Evolutionary conservation across 2,113 vertebrate species (phyloP).

Genomic region (Nettapus auritus): DNA sequence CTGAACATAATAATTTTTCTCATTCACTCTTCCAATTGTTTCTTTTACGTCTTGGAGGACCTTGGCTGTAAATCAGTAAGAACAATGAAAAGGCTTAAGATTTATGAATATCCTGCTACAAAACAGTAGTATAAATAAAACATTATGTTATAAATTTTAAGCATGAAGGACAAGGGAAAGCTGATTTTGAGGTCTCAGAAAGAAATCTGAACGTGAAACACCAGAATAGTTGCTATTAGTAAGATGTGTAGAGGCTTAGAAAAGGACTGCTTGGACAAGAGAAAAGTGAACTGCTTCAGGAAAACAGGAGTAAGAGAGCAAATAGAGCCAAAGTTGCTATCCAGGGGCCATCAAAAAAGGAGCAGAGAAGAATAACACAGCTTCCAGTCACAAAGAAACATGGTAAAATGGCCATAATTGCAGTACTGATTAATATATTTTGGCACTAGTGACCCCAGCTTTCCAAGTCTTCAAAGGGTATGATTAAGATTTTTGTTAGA

Average conservation of each 20-base stretch:
- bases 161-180: not conserved
- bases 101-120: not conserved
- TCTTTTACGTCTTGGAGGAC: not conserved
- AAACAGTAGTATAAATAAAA: not conserved
- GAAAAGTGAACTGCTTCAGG: not conserved
- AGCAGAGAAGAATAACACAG: not conserved
- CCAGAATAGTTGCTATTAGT: not conserved
- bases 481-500: not conserved
- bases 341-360: not conserved
- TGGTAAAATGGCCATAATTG: not conserved
- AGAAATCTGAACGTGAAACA: not conserved
- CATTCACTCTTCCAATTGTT: not conserved
- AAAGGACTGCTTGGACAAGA: not conserved
- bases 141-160: not conserved
- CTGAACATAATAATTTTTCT: not conserved
- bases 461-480: not conserved
- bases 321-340: not conserved
- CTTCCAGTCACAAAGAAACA: not conserved
- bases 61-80: not conserved
- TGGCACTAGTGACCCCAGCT: not conserved
- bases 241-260: not conserved
- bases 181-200: not conserved
- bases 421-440: not conserved
- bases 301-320: not conserved
- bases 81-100: not conserved